These are phyloP conservation scores for Orycteropus afer DNA, from an alignment of 2,113 vertebrate species.

Conservation along the genomic window DNA sequence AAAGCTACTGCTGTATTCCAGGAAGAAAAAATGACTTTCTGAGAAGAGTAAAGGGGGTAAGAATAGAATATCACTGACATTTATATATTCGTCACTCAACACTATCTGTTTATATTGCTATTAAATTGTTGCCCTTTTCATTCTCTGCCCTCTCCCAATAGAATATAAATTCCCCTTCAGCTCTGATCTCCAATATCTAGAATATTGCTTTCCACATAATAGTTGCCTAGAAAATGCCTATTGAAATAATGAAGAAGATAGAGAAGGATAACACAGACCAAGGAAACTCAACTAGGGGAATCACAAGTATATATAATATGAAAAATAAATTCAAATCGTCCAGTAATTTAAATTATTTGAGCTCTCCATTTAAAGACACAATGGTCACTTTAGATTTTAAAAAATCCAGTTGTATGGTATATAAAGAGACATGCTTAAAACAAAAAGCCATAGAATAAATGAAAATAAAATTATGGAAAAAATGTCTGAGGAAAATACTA, in stretches of 20 bases:
- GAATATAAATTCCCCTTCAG: neutral
- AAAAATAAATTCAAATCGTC: constrained; percentile 43
- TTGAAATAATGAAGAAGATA: neutral
- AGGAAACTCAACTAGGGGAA: neutral
- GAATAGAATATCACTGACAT: neutral
- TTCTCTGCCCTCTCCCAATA: neutral
- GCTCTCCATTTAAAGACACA: constrained; percentile 17
- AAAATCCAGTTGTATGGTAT: neutral
- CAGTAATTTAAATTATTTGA: constrained; percentile 7
- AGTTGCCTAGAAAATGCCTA: neutral
- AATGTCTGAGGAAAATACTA: neutral
- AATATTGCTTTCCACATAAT: neutral
- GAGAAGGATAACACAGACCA: neutral
- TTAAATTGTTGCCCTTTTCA: neutral
- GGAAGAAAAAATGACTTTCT: neutral
- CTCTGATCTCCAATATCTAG: neutral
- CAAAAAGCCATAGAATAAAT: neutral
- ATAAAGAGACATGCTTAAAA: constrained; percentile 26
- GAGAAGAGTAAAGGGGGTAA: neutral
- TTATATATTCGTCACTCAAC: neutral
- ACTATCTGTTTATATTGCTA: neutral
- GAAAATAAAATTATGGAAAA: neutral
- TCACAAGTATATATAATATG: neutral
- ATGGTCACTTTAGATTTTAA: neutral
- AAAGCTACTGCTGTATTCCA: neutral